Conservation (phyloP, 64 coral and sea anemone genomes). For the Platygyra sinensis region DNA sequence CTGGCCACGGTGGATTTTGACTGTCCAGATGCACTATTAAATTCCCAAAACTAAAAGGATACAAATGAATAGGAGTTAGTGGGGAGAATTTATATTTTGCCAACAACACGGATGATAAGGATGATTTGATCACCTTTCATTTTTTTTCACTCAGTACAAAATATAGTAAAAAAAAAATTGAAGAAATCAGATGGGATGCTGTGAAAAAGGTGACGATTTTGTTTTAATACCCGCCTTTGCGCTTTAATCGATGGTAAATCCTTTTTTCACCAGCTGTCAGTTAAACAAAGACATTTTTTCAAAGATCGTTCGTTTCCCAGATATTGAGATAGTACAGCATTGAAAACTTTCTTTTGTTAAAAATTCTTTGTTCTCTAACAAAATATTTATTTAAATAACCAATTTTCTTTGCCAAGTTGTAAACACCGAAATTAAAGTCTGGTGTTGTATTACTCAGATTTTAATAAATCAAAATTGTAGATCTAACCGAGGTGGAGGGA, state of each 20-base stretch:
- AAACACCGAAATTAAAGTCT: too few relatives aligned
- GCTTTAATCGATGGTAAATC: neutral
- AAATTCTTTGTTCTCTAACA: neutral
- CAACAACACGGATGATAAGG: neutral
- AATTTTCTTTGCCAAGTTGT: neutral
- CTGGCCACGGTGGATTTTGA: too few relatives aligned
- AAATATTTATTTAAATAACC: neutral
- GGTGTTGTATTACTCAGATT: too few relatives aligned
- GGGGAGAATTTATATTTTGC: too few relatives aligned
- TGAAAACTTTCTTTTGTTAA: neutral
- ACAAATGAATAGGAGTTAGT: too few relatives aligned
- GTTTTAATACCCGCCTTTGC: neutral
- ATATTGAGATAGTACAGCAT: neutral
- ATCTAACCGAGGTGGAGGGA: too few relatives aligned
- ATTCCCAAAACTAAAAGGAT: too few relatives aligned
- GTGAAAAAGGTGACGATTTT: neutral
- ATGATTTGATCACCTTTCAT: neutral
- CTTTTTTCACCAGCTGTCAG: neutral
- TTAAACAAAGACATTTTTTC: conserved; percentile 28
- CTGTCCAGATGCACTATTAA: too few relatives aligned
- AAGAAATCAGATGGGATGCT: neutral
- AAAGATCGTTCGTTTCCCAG: neutral
- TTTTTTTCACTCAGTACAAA: neutral
- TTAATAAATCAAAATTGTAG: too few relatives aligned
- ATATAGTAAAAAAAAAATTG: neutral